Percentiles rank a stretch among this genome's conserved stretches.
phyloP scores from a whole-genome alignment of 2,113 vertebrate species.

The Ictidomys tridecemlineatus region DNA sequence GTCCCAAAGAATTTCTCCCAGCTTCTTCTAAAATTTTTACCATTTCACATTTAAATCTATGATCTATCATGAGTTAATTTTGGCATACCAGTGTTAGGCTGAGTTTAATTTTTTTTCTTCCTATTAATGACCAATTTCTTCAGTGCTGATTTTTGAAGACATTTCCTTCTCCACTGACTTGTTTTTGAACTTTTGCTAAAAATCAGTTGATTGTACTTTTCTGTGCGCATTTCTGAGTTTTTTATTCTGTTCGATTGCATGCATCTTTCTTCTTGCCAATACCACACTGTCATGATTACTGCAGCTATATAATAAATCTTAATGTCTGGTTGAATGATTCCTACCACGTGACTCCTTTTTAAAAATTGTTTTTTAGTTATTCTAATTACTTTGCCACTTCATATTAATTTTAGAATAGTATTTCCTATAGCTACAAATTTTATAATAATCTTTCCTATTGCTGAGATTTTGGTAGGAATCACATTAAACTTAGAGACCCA shows the following conservation, averaged over 20 bases:
- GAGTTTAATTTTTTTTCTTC: not conserved
- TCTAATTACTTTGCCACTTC: not conserved
- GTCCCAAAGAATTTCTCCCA: not conserved
- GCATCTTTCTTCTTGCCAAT: not conserved
- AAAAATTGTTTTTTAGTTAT: not conserved
- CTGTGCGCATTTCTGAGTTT: not conserved
- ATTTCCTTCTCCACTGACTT: not conserved
- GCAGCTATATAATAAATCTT: not conserved
- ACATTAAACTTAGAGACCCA: not conserved
- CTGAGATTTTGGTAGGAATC: not conserved
- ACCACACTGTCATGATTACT: not conserved
- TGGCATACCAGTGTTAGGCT: not conserved
- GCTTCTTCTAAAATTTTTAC: not conserved
- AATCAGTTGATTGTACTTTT: rapidly evolving
- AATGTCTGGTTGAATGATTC: not conserved
- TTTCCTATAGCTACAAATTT: not conserved
- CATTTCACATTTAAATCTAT: not conserved
- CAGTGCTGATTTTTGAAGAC: not conserved
- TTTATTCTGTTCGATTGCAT: not conserved
- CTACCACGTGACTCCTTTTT: not conserved
- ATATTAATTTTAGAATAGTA: not conserved
- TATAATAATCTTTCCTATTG: not conserved
- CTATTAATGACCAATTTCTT: not conserved
- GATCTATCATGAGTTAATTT: not conserved
- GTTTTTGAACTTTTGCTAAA: not conserved